Conservation (phyloP, 2,888 invertebrate species). For the Rhaphigaster nebulosa region DNA sequence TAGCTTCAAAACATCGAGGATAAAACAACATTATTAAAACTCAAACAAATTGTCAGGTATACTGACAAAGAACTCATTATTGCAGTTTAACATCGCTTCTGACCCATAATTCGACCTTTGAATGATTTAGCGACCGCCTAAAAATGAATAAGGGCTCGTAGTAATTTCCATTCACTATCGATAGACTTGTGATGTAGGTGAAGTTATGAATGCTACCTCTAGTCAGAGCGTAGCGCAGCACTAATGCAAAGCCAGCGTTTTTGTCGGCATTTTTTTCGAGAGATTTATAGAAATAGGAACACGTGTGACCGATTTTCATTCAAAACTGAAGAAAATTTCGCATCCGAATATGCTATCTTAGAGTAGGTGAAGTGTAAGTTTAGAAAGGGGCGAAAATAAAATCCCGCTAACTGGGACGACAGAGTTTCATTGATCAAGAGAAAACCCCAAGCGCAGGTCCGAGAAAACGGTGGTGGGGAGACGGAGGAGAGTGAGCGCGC, state of each 20-base stretch:
- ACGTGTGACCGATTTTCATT: background rate
- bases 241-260: background rate
- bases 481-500: slow-evolving; percentile 65
- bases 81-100: background rate
- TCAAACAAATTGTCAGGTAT: background rate
- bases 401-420: slow-evolving; percentile 59
- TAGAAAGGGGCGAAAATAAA: slow-evolving; percentile 61
- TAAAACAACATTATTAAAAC: background rate
- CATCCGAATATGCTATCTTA: slow-evolving; percentile 47
- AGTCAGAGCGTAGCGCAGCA: background rate
- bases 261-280: background rate
- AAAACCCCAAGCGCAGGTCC: slow-evolving; percentile 64
- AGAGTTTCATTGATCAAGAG: slow-evolving; percentile 70
- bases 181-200: background rate
- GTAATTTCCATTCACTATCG: slow-evolving; percentile 36
- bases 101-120: background rate
- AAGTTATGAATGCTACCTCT: background rate
- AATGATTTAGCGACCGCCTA: background rate
- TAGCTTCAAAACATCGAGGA: background rate
- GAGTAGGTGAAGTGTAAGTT: slow-evolving; percentile 56
- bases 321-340: background rate
- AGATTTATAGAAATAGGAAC: background rate
- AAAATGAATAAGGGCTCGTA: slow-evolving; percentile 13
- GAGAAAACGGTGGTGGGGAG: slow-evolving; percentile 64
- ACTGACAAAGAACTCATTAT: background rate